These are phyloP conservation scores for Netelia inedita DNA, from an alignment of 2,888 invertebrate species.

Conservation along the genomic window DNA sequence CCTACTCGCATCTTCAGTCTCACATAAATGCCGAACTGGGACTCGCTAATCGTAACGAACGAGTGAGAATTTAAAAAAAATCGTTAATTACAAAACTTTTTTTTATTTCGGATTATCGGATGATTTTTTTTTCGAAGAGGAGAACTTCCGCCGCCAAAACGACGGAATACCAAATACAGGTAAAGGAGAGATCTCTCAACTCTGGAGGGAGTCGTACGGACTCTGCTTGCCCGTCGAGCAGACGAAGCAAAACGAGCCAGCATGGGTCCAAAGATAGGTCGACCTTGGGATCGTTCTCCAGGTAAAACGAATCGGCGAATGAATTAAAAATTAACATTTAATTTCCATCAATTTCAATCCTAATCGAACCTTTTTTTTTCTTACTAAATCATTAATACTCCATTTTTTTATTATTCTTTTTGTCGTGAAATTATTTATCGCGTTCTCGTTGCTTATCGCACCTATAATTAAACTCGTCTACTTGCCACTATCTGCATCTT, in stretches of 20 bases:
- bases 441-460: background rate
- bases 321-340: conserved; percentile 2
- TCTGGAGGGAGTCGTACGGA: conserved; percentile 56
- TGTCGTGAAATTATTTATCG: background rate
- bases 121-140: conserved; percentile 63
- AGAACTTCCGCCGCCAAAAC: conserved; percentile 71
- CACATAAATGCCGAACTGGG: conserved; percentile 80
- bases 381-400: no score
- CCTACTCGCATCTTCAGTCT: conserved; percentile 79
- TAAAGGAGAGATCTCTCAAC: conserved; percentile 59
- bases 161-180: conserved; percentile 69
- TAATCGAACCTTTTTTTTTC: background rate
- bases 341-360: background rate
- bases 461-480: conserved; percentile 10
- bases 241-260: conserved; percentile 68
- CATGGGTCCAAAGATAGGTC: conserved; percentile 74
- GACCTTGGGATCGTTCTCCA: conserved; percentile 71
- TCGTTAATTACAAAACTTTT: background rate
- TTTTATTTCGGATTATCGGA: background rate
- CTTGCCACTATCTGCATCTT: conserved; percentile 17
- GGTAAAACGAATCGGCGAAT: conserved; percentile 63
- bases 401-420: no score
- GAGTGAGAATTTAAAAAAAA: conserved; percentile 69
- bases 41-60: conserved; percentile 72
- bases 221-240: conserved; percentile 59